phyloP scores from a whole-genome alignment of 2,113 vertebrate species.

The Cyanoderma ruficeps region DNA sequence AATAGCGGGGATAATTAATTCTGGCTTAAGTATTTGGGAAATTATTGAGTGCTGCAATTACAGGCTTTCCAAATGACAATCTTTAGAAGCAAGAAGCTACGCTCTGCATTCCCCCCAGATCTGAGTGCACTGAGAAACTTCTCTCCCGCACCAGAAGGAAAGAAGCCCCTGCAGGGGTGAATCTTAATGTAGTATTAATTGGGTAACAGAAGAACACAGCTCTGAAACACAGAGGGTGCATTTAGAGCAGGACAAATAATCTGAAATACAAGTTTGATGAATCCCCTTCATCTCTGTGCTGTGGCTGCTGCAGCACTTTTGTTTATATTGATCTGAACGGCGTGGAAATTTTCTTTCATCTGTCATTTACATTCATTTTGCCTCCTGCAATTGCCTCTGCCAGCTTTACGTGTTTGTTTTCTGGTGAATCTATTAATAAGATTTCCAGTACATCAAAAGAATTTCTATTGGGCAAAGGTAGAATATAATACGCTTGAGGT shows the following conservation, averaged over 20 bases:
- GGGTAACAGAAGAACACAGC: neutral
- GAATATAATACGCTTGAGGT: neutral
- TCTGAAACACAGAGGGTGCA: conserved; percentile 1
- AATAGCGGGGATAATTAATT: conserved; percentile 59
- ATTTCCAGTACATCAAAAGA: conserved; percentile 49
- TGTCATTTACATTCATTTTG: conserved; percentile 66
- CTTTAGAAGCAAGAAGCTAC: neutral
- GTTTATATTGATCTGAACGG: conserved; percentile 48
- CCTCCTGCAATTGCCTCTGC: conserved; percentile 44
- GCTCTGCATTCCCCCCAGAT: neutral
- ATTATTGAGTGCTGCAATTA: conserved; percentile 59
- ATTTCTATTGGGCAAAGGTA: conserved; percentile 25
- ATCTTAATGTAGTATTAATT: conserved; percentile 52
- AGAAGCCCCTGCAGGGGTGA: conserved; percentile 32
- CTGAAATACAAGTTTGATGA: conserved; percentile 32
- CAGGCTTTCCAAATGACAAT: conserved; percentile 25
- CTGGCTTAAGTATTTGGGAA: conserved; percentile 53
- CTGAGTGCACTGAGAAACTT: neutral
- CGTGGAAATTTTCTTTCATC: conserved; percentile 58
- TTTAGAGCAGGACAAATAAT: conserved; percentile 44
- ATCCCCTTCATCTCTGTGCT: conserved; percentile 28
- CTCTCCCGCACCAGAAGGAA: neutral
- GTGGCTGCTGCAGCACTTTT: conserved; percentile 30
- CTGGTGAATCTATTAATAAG: conserved; percentile 59
- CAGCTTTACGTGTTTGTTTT: conserved; percentile 56